Evolutionary conservation across 2,797 vertebrate genomes (phyloP), one percentile per base, ranked within the genome.

Genomic region (Falco concolor): DNA sequence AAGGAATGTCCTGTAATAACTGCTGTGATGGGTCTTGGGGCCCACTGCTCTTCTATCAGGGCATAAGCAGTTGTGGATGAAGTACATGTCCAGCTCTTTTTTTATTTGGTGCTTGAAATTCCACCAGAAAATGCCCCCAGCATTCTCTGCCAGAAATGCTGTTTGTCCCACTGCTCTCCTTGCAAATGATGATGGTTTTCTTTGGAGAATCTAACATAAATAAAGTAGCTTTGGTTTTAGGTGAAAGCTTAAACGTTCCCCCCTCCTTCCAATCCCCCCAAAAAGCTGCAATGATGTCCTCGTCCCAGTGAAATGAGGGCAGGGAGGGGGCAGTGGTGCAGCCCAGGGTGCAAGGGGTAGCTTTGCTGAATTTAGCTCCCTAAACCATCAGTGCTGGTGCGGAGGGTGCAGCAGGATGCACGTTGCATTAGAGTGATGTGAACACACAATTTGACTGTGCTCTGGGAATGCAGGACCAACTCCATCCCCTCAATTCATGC

Each of bases 1-100:
- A 76, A 97, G 91, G 96, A 96, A 96, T 96, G 95, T 95, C 96
- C 87, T 96, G 63, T 97, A 95, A 95, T 90, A 97, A 96, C 93
- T 93, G 67, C 86, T 4, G 34, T 60, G 85, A 95, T 93, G 91
- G 83, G 95, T 95, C 72, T 93, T 80, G 95, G 93, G 96, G 93
- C 95, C 91, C 89, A 70, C 84, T 94, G 93, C 54, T 87, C 83
- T 96, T 82, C 82, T 93, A 87, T 79, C 90, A 90, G 80, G 72
- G 80, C 80, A 80, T 28, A 84, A 50, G 44, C 74, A 70, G 49
- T 18, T 61, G 32, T 0, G 5, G 40, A 69, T 74, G 42, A 94
- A 79, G 19, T 63, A 27, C 21, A 19, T 60, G 68, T 12, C 23
- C 11, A 10, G 54, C 0, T 2, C 4, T 56, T 80, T 94, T 77